These are phyloP conservation scores for Desoria tigrina DNA, from an alignment of 2,888 invertebrate genomes.

Conservation along the genomic window DNA sequence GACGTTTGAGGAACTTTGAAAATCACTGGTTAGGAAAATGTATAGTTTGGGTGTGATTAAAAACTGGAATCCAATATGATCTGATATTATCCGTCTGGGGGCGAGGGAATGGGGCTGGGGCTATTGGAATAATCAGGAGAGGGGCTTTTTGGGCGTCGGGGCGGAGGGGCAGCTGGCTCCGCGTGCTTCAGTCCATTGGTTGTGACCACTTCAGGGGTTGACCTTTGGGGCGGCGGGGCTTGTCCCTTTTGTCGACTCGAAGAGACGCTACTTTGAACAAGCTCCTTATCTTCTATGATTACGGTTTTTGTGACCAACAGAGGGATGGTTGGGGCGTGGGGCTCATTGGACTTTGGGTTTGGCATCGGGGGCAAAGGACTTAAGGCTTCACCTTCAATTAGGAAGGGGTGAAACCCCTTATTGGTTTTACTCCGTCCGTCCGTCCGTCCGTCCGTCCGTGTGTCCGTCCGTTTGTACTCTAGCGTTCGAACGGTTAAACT, in stretches of 20 bases:
- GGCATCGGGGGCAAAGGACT: not conserved
- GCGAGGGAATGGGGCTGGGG: slow-evolving; percentile 49
- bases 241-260: slow-evolving; percentile 11
- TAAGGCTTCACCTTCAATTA: too few relatives aligned
- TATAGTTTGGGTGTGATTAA: too few relatives aligned
- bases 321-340: slow-evolving; percentile 20
- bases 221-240: slow-evolving; percentile 18
- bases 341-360: not conserved
- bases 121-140: slow-evolving; percentile 62
- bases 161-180: slow-evolving; percentile 5
- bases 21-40: too few relatives aligned
- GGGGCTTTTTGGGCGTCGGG: slow-evolving; percentile 60
- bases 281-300: slow-evolving; percentile 36
- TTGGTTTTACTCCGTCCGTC: too few relatives aligned
- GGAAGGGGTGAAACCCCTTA: too few relatives aligned
- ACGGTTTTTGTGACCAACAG: slow-evolving; percentile 31
- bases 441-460: too few relatives aligned
- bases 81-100: slow-evolving; percentile 34
- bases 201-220: not conserved
- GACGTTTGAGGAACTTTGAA: too few relatives aligned
- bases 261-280: not conserved
- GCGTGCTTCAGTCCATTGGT: slow-evolving; percentile 1
- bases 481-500: too few relatives aligned
- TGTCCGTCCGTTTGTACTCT: too few relatives aligned
- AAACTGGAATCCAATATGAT: too few relatives aligned